phyloP scores from a whole-genome alignment of 1,140 invertebrate species.

The Epicauta chinensis region DNA sequence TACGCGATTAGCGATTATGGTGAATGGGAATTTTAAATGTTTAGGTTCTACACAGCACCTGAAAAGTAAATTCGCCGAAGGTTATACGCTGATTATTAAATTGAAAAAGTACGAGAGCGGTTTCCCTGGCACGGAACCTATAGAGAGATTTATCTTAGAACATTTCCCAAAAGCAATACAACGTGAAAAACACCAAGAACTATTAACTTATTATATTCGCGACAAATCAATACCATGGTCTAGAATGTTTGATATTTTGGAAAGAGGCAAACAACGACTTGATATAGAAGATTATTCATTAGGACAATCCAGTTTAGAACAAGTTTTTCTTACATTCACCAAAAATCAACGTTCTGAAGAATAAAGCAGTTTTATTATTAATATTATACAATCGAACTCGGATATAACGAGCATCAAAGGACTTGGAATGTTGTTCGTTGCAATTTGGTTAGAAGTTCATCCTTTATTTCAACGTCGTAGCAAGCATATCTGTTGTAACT shows the following conservation, averaged over 20 bases:
- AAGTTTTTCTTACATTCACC: slow-evolving; percentile 21
- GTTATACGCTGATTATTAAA: slow-evolving; percentile 38
- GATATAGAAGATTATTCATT: slow-evolving; percentile 24
- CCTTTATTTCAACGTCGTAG: no score
- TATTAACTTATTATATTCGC: slow-evolving; percentile 17
- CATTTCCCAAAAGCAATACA: slow-evolving; percentile 14
- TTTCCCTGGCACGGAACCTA: slow-evolving; percentile 2
- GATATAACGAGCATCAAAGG: no score
- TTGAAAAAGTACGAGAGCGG: slow-evolving; percentile 21
- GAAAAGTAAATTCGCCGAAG: slow-evolving; percentile 58
- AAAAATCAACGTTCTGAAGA: slow-evolving; percentile 13
- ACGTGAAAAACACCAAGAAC: slow-evolving; percentile 16
- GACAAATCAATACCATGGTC: slow-evolving; percentile 20
- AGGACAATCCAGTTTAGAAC: slow-evolving; percentile 23
- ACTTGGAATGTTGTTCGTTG: no score
- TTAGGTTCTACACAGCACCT: slow-evolving; percentile 61
- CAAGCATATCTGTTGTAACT: no score
- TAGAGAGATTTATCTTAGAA: slow-evolving; percentile 10
- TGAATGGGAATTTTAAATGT: slow-evolving; percentile 68
- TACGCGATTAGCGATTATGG: slow-evolving; percentile 80
- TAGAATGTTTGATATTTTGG: slow-evolving; percentile 20
- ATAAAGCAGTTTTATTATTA: no score
- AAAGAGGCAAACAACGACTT: slow-evolving; percentile 16
- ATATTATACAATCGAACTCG: no score
- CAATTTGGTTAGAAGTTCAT: no score